Percentiles rank a stretch among this genome's conserved stretches.
These are phyloP conservation scores for Rhabdophis nuchalis DNA, from an alignment of 2,797 vertebrate genomes.

Conservation along the genomic window DNA sequence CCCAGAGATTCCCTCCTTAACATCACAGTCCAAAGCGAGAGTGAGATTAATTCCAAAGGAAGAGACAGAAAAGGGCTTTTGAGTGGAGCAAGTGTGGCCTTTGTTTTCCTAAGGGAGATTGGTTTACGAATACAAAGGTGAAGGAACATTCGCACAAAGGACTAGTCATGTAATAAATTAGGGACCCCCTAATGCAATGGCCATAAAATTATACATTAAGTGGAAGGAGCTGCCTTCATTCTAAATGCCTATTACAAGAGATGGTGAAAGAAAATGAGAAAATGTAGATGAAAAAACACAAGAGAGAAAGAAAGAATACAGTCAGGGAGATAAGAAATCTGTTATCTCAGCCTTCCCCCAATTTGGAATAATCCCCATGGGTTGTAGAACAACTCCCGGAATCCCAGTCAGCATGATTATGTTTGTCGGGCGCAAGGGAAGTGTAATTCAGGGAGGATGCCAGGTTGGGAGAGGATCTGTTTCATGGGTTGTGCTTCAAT, in stretches of 20 bases:
- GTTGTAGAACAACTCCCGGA: not conserved
- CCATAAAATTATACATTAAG: not conserved
- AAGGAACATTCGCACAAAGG: not conserved
- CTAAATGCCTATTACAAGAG: not conserved
- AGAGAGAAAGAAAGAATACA: not conserved
- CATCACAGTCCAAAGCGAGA: rapidly evolving
- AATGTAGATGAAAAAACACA: not conserved
- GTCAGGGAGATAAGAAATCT: not conserved
- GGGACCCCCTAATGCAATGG: not conserved
- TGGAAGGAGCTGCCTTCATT: not conserved
- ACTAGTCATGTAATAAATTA: not conserved
- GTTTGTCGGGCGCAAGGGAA: not conserved
- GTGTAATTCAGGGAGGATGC: not conserved
- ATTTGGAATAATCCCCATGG: not conserved
- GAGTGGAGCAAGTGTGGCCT: not conserved
- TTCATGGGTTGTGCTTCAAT: not conserved
- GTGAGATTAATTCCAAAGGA: rapidly evolving
- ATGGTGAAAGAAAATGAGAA: not conserved
- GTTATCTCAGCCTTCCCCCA: not conserved
- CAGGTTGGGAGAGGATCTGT: not conserved
- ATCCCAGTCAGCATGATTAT: not conserved
- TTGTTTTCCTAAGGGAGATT: not conserved
- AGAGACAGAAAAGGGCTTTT: not conserved
- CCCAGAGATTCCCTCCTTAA: not conserved
- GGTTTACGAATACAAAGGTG: not conserved